phyloP scores from a whole-genome alignment of 1,140 invertebrate genomes.

The Manduca sexta region DNA sequence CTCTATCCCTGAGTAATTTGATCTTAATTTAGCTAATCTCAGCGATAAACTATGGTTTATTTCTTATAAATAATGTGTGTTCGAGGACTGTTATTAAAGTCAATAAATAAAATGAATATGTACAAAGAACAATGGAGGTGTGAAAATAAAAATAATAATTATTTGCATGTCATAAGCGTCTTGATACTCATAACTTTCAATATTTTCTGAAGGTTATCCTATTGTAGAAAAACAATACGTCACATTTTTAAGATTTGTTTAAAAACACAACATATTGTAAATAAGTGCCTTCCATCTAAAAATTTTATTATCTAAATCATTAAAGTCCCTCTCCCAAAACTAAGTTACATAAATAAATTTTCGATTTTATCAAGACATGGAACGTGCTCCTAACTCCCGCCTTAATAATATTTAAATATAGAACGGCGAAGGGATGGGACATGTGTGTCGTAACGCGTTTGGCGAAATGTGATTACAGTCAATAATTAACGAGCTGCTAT shows the following conservation, averaged over 20 bases:
- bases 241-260: no score
- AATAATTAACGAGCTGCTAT: slow-evolving; percentile 68
- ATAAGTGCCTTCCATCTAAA: no score
- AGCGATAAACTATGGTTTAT: no score
- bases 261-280: no score
- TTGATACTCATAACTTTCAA: background rate
- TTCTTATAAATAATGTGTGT: background rate
- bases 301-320: slow-evolving; percentile 1
- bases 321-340: slow-evolving; percentile 23
- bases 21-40: no score
- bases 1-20: slow-evolving; percentile 13
- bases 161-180: background rate
- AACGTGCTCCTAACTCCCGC: slow-evolving; percentile 56
- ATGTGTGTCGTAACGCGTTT: slow-evolving; percentile 70
- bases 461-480: slow-evolving; percentile 71
- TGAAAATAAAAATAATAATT: slow-evolving; percentile 1
- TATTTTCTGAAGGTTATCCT: no score
- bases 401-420: slow-evolving; percentile 69
- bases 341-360: slow-evolving; percentile 67
- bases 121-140: no score
- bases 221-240: no score
- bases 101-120: no score
- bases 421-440: slow-evolving; percentile 71
- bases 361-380: slow-evolving; percentile 59
- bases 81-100: no score